Evolutionary conservation across 92 coral and sea anemone genomes (phyloP).

Genomic region (Paramuricea clavata): DNA sequence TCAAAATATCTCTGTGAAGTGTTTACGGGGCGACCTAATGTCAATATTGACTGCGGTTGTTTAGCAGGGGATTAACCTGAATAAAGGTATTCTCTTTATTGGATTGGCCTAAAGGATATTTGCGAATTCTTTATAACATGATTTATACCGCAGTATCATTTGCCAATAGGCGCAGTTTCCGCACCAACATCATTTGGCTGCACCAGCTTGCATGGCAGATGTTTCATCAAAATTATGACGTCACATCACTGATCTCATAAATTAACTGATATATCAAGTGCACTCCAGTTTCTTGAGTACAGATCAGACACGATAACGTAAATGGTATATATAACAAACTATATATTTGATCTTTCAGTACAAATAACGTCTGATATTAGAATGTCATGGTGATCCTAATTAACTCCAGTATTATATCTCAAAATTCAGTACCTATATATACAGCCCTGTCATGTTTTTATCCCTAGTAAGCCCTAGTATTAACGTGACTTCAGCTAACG

Average conservation of each 20-base stretch:
- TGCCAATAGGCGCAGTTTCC: background rate
- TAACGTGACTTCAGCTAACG: too few species aligned
- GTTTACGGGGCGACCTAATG: background rate
- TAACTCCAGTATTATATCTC: background rate
- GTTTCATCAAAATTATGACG: background rate
- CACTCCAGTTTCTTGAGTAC: too few species aligned
- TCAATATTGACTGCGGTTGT: background rate
- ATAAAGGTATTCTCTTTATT: constrained; percentile 5
- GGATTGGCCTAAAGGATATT: constrained; percentile 13
- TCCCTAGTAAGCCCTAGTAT: too few species aligned
- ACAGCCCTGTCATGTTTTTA: too few species aligned
- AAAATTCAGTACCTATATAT: too few species aligned
- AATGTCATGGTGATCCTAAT: background rate
- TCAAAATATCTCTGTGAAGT: background rate
- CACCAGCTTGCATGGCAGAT: background rate
- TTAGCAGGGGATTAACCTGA: constrained; percentile 3
- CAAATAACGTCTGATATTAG: too few species aligned
- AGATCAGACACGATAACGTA: too few species aligned
- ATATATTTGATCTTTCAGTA: background rate
- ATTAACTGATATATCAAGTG: background rate
- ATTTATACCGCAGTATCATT: background rate
- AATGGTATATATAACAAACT: too few species aligned
- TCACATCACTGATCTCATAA: background rate
- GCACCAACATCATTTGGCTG: too few species aligned
- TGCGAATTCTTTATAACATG: background rate